A percentile compares a stretch with the other conserved stretches of the same genome.
These are phyloP conservation scores for Pipistrellus nathusii DNA, from an alignment of 2,797 vertebrate species.

Conservation along the genomic window DNA sequence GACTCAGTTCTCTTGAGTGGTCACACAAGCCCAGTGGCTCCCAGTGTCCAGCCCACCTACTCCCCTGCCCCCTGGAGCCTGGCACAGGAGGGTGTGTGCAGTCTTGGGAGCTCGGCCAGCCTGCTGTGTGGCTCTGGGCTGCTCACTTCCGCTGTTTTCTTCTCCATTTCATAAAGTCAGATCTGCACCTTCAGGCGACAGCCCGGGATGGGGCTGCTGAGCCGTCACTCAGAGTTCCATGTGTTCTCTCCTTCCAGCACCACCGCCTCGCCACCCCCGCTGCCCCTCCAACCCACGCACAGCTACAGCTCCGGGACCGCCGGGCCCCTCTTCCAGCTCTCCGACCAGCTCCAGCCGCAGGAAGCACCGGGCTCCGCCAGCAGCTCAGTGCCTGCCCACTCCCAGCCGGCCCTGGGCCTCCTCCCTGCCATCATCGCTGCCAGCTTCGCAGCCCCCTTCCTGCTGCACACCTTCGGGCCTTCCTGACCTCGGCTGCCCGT, in stretches of 20 bases:
- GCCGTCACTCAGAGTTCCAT: neutral
- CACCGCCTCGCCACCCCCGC: slow-evolving; percentile 89
- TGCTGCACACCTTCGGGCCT: slow-evolving; percentile 83
- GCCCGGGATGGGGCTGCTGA: neutral
- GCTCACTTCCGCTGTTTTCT: neutral
- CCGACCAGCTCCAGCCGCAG: slow-evolving; percentile 89
- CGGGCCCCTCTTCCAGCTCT: slow-evolving; percentile 90
- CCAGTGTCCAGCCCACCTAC: no score
- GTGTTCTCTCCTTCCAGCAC: slow-evolving; percentile 86
- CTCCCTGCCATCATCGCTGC: neutral
- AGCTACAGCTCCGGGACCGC: slow-evolving; percentile 93
- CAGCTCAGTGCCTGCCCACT: slow-evolving; percentile 72
- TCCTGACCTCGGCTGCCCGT: slow-evolving; percentile 86
- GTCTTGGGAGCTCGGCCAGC: neutral
- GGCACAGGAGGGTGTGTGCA: neutral
- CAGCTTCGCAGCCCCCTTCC: slow-evolving; percentile 78
- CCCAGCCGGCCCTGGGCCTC: neutral
- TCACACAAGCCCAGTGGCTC: neutral
- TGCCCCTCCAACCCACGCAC: slow-evolving; percentile 90
- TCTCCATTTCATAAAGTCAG: neutral
- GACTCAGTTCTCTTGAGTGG: neutral
- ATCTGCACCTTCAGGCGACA: neutral
- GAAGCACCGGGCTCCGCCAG: slow-evolving; percentile 69
- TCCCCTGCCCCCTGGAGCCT: neutral
- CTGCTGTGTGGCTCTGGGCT: neutral